Percentiles rank a stretch among this genome's conserved stretches.
These are phyloP conservation scores for Callyntrura guangdongensis DNA, from an alignment of 2,888 invertebrate species.

Conservation along the genomic window DNA sequence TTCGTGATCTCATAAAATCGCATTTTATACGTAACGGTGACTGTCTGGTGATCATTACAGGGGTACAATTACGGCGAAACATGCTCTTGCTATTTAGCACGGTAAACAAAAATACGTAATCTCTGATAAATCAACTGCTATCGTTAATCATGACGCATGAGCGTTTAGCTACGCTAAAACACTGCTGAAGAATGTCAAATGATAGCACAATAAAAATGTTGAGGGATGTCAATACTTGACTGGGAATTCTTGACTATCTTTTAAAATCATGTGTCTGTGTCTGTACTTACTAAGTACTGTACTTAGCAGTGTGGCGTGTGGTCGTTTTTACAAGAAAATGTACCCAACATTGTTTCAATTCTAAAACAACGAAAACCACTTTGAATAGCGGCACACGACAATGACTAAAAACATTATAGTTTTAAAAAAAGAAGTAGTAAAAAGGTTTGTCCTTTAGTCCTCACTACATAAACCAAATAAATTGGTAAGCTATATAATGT, in stretches of 20 bases:
- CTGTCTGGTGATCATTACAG: conserved; percentile 4
- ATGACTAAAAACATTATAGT: not conserved
- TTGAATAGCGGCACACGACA: conserved; percentile 23
- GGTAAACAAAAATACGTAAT: conserved; percentile 37
- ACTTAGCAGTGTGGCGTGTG: not conserved
- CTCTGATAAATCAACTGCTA: conserved; percentile 46
- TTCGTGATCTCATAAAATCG: conserved; percentile 3
- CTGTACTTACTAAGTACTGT: not conserved
- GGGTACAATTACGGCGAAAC: too few species aligned
- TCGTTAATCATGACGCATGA: conserved; percentile 43
- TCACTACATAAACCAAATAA: not conserved
- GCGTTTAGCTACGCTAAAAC: conserved; percentile 48
- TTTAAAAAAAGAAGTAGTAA: conserved; percentile 37
- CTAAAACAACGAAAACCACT: conserved; percentile 26
- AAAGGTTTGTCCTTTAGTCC: not conserved
- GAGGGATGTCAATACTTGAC: conserved; percentile 43
- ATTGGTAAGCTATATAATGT: not conserved
- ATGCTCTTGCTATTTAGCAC: conserved; percentile 11
- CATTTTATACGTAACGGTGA: not conserved
- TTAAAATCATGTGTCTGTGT: conserved; percentile 11
- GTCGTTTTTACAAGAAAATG: conserved; percentile 11
- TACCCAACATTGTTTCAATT: not conserved
- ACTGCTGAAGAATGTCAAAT: conserved; percentile 60
- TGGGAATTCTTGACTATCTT: not conserved
- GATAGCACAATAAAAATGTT: conserved; percentile 43